Evolutionary conservation across 2,888 invertebrate genomes (phyloP).

Genomic region (Tinea semifulvella): DNA sequence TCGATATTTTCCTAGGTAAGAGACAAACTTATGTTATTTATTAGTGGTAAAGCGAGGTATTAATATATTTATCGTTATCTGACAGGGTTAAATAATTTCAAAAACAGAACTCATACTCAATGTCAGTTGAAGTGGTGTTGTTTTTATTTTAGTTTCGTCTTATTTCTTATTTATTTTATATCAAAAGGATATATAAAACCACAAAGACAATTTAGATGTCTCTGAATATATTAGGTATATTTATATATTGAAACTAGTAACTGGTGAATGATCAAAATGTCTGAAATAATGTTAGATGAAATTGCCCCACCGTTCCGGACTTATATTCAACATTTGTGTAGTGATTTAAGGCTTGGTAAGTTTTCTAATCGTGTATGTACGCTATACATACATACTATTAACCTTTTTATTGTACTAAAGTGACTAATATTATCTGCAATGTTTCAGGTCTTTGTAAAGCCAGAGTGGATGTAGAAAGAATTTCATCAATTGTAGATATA

Average conservation of each 20-base stretch:
- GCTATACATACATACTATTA: background rate
- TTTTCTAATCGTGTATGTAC: conserved; percentile 1
- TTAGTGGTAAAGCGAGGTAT: too few relatives aligned
- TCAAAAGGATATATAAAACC: background rate
- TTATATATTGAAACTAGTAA: background rate
- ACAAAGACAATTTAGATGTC: background rate
- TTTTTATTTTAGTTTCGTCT: background rate
- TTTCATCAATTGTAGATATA: conserved; percentile 36
- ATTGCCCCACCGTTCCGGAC: conserved; percentile 52
- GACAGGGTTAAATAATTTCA: too few relatives aligned
- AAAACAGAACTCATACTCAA: too few relatives aligned
- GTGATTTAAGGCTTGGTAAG: conserved; percentile 53
- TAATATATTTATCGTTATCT: too few relatives aligned
- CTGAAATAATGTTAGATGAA: conserved; percentile 25
- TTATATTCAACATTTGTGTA: conserved; percentile 48
- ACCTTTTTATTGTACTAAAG: background rate
- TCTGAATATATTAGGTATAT: background rate
- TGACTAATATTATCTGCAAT: background rate
- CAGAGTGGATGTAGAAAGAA: conserved; percentile 53
- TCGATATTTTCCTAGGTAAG: too few relatives aligned
- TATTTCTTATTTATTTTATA: background rate
- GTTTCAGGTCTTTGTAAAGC: conserved; percentile 51
- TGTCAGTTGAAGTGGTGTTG: background rate
- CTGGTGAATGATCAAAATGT: background rate
- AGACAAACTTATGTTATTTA: too few relatives aligned